Evolutionary conservation across 2,888 invertebrate genomes (phyloP).

Genomic region (Apotomis betuletana): DNA sequence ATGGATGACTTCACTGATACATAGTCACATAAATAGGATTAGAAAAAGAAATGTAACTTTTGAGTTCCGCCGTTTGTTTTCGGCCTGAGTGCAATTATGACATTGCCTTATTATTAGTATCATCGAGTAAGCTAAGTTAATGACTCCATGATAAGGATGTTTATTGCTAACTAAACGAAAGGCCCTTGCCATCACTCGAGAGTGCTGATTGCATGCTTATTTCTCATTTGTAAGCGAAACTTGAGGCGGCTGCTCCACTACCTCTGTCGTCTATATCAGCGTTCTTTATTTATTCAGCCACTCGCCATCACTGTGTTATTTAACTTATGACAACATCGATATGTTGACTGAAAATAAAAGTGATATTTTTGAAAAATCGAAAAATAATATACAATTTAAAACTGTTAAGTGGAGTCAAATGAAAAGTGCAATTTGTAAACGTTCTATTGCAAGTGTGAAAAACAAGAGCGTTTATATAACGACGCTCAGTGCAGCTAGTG

Average conservation of each 20-base stretch:
- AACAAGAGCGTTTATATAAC: constrained; percentile 66
- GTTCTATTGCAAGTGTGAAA: constrained; percentile 57
- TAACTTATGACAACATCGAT: constrained; percentile 13
- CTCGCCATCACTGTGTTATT: constrained; percentile 11
- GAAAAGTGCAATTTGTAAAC: constrained; percentile 59
- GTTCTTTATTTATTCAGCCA: constrained; percentile 6
- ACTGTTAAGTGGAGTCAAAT: constrained; percentile 61
- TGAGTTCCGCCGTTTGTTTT: too few species aligned
- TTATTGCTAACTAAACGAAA: constrained; percentile 56
- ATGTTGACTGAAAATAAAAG: constrained; percentile 42
- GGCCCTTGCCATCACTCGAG: constrained; percentile 48
- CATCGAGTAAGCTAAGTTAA: constrained; percentile 60
- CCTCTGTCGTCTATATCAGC: constrained; percentile 20
- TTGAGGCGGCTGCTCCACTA: constrained; percentile 22
- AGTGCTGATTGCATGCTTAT: constrained; percentile 40
- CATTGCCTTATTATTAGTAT: constrained; percentile 55
- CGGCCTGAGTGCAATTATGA: constrained; percentile 25
- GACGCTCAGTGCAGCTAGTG: constrained; percentile 66
- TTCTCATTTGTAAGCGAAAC: constrained; percentile 36
- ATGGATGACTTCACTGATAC: too few species aligned
- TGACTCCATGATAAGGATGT: constrained; percentile 73
- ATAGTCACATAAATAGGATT: too few species aligned
- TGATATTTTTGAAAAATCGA: constrained; percentile 45
- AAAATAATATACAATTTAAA: constrained; percentile 46
- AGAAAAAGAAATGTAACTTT: too few species aligned